Evolutionary conservation across 1,140 invertebrate genomes (phyloP).

Genomic region (Heterodera carotae): DNA sequence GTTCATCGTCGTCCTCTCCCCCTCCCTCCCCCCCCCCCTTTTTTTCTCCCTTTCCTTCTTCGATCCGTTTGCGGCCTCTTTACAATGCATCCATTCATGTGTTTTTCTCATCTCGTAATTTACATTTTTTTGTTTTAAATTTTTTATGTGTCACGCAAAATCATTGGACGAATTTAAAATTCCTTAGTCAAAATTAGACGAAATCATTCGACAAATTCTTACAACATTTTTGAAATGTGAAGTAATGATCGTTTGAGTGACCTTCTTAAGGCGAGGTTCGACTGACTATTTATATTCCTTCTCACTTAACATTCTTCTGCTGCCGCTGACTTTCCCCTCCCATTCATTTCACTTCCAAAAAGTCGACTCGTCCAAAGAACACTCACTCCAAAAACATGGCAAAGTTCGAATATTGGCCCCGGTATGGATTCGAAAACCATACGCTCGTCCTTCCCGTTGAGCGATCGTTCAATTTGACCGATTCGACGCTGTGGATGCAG

Average conservation of each 20-base stretch:
- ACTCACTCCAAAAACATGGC: conserved; percentile 59
- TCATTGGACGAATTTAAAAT: not conserved
- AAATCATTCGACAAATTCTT: not conserved
- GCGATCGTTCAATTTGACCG: conserved; percentile 83
- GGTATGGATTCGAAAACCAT: conserved; percentile 74
- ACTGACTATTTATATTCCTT: not conserved
- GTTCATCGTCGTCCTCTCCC: too few species aligned
- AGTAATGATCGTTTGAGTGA: not conserved
- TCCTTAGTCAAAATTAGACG: not conserved
- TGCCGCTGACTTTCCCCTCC: not conserved
- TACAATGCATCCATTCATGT: too few species aligned
- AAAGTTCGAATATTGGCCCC: conserved; percentile 59
- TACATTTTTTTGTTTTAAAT: not conserved
- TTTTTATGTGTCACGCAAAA: not conserved
- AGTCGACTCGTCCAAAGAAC: not conserved
- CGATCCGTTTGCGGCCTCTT: too few species aligned
- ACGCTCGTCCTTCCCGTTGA: conserved; percentile 92
- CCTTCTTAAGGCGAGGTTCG: not conserved
- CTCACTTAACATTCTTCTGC: not conserved
- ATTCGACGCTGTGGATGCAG: conserved; percentile 87
- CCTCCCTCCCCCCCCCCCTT: too few species aligned
- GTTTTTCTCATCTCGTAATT: not conserved
- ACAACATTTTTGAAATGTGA: too few species aligned
- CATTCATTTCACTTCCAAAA: not conserved
- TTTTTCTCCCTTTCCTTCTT: too few species aligned